Conservation (phyloP, 2,797 vertebrate species). For the Graptemys geographica region DNA sequence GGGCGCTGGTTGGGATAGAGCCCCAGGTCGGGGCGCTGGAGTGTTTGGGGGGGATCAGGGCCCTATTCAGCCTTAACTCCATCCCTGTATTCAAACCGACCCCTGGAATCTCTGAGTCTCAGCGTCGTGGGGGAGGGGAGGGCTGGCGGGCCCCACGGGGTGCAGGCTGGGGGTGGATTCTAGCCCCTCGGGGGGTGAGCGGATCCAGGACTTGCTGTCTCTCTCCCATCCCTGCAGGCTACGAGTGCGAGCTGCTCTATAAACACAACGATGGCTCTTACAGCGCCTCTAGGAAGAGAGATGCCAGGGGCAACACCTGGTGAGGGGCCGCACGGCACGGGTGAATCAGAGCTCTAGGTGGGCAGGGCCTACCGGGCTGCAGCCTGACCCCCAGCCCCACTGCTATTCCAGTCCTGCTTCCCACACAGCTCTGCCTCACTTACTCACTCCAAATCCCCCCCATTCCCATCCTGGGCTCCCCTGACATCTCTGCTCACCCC, state of each 20-base stretch:
- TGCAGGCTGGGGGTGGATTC: background rate
- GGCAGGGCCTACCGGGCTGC: background rate
- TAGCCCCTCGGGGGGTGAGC: background rate
- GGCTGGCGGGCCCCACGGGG: background rate
- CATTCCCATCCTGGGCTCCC: background rate
- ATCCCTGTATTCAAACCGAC: no score
- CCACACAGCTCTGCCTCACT: background rate
- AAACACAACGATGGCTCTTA: conserved; percentile 88
- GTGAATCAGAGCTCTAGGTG: background rate
- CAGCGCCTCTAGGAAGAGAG: conserved; percentile 85
- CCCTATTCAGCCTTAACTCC: no score
- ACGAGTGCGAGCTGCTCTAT: conserved; percentile 88
- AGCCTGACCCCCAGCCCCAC: background rate
- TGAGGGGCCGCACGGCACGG: conserved; percentile 53
- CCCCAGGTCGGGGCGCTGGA: background rate
- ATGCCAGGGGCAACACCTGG: conserved; percentile 85
- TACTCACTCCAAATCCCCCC: rapidly evolving
- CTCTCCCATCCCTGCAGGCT: conserved; percentile 75
- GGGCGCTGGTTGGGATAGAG: no score
- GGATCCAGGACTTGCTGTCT: background rate
- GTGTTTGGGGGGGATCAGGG: no score
- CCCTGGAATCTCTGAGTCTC: no score
- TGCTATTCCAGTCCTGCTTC: background rate
- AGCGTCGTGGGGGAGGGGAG: background rate
- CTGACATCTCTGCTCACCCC: background rate